Conservation (phyloP, 2,797 vertebrate genomes). For the Balearica regulorum region DNA sequence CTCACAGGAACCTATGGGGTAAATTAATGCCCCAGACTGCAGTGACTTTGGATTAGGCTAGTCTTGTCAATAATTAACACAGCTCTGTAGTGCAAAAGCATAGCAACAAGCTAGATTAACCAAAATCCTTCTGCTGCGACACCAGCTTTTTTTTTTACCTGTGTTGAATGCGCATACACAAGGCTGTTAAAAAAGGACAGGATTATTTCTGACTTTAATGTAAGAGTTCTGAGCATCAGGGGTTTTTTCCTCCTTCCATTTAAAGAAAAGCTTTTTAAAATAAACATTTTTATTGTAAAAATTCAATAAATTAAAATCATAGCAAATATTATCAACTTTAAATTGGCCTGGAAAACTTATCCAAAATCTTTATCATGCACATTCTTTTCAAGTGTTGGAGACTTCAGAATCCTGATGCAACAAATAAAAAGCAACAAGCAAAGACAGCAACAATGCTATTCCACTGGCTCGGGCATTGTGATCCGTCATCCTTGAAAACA, state of each 20-base stretch:
- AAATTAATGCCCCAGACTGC: neutral
- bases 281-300: neutral
- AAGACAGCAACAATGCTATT: neutral
- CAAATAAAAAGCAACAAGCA: neutral
- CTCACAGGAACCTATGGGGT: neutral
- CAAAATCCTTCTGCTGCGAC: neutral
- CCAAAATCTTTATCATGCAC: neutral
- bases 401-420: neutral
- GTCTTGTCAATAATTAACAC: conserved; percentile 49
- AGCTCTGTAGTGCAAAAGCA: neutral
- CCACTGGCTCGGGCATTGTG: fast-evolving
- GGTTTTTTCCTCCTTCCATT: neutral
- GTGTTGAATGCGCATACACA: neutral
- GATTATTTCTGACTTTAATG: neutral
- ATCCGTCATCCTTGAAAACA: fast-evolving
- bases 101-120: conserved; percentile 20
- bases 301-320: neutral
- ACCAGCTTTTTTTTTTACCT: neutral
- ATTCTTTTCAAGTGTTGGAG: neutral
- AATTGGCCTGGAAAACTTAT: neutral
- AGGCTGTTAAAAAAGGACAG: neutral
- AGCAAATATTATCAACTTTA: neutral
- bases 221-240: neutral
- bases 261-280: neutral
- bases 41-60: neutral